Evolutionary conservation across 2,113 vertebrate species (phyloP), one percentile per base, ranked within the genome.

Genomic region (Sinocyclocheilus anshuiensis): DNA sequence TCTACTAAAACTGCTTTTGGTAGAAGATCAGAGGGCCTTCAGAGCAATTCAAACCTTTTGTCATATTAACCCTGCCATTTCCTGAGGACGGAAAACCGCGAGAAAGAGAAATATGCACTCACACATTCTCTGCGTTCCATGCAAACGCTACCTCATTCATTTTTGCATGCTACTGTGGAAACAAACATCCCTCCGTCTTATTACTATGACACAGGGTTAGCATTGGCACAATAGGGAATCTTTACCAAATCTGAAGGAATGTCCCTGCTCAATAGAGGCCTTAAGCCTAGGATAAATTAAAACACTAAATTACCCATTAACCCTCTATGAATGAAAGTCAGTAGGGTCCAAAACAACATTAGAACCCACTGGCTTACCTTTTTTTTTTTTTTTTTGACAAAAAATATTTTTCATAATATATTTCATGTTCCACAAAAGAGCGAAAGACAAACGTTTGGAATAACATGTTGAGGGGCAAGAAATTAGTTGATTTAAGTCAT

Each of bases 81-180:
- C 26, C 79, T 45, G 39, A 82, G 29, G 50, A 76, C 59, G 80
- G 29, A 92, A 90, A 91, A 91, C 84, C 84, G 77, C 29, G n/a
- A 36, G 81, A 72, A 82, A 86, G 42, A 86, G 59, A 91, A 94
- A 94, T 92, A 89, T 90, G 93, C 93, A 89, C 88, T 83, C 86
- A 78, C 71, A 90, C 90, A 94, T 94, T 94, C 94, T 89, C 89
- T 82, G 79, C 90, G 94, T 94, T 93, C 93, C 92, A 90, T 86
- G 72, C 88, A 86, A 86, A 87, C 75, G 45, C 87, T 88, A 61
- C 84, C 88, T 77, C 84, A 71, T 86, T 90, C 83, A 92, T 92
- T 94, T 92, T 93, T 91, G 26, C 77, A 90, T 92, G 90, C 84
- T 92, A 85, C 90, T 78, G 89, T 86, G 84, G 84, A 92, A 90